Percentiles rank a stretch among this genome's conserved stretches.
phyloP scores from a whole-genome alignment of 2,113 vertebrate genomes.

The Promerops cafer region DNA sequence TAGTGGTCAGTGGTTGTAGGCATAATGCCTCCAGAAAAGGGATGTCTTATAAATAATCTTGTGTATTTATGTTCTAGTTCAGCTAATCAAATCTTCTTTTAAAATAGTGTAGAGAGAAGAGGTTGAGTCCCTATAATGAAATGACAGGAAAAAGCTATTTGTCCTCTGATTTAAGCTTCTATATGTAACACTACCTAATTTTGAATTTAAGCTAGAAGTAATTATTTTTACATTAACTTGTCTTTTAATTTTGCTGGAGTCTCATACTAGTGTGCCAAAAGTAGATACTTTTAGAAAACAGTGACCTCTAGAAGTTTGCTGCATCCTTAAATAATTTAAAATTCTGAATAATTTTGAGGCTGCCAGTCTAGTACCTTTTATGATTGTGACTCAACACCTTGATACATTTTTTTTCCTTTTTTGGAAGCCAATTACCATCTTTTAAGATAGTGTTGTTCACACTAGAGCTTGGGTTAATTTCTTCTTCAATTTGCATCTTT shows the following conservation, averaged over 20 bases:
- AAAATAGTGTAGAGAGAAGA: neutral
- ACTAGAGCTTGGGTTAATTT: neutral
- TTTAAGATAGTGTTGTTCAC: neutral
- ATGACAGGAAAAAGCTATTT: neutral
- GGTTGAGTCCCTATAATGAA: neutral
- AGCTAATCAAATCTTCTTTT: neutral
- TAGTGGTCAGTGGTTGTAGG: neutral
- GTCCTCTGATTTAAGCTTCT: neutral
- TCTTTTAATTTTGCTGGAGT: neutral
- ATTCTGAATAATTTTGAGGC: neutral
- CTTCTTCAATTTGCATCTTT: slow-evolving; percentile 2
- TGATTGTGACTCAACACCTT: neutral
- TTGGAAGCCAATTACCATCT: neutral
- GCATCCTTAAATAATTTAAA: neutral
- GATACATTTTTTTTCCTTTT: neutral
- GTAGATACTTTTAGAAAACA: neutral
- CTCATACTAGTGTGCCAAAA: neutral
- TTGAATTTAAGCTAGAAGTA: neutral
- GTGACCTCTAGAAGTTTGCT: neutral
- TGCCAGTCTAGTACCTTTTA: neutral
- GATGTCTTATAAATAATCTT: neutral
- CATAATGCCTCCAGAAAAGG: neutral
- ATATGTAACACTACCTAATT: neutral
- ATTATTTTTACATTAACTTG: neutral
- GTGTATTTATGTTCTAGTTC: neutral